Conservation (phyloP, 1,140 invertebrate species). For the Drosophila chauvacae region DNA sequence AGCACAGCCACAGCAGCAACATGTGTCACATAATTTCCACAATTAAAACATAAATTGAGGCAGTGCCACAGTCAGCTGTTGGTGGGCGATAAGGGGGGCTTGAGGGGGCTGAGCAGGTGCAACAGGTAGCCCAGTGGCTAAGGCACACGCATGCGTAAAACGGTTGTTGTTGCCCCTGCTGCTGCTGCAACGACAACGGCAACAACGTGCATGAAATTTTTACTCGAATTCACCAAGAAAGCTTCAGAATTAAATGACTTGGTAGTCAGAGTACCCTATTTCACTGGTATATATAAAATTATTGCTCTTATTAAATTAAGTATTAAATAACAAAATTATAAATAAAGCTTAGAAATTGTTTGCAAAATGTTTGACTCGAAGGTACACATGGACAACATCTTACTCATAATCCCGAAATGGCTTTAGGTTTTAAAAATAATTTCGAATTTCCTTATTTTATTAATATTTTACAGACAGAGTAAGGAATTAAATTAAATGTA, state of each 20-base stretch:
- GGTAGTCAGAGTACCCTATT: conserved; percentile 5
- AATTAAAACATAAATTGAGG: conserved; percentile 82
- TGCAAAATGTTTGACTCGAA: too few relatives aligned
- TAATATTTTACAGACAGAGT: too few relatives aligned
- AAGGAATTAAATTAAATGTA: background rate
- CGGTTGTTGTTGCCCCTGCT: conserved; percentile 64
- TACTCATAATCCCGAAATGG: background rate
- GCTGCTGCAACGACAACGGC: conserved; percentile 35
- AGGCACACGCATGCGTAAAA: conserved; percentile 79
- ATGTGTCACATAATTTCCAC: conserved; percentile 80
- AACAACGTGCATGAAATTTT: conserved; percentile 72
- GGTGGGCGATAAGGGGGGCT: background rate
- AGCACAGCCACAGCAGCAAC: conserved; percentile 41
- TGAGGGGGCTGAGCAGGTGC: conserved; percentile 48
- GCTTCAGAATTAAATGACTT: background rate
- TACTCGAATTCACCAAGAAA: conserved; percentile 22
- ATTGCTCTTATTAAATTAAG: background rate
- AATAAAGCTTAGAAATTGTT: too few relatives aligned
- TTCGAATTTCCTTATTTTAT: too few relatives aligned
- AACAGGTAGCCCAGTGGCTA: conserved; percentile 47
- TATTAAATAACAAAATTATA: too few relatives aligned
- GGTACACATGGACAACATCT: background rate
- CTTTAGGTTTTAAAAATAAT: too few relatives aligned
- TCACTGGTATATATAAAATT: background rate
- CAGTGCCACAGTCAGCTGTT: conserved; percentile 46